Evolutionary conservation across 2,888 invertebrate genomes (phyloP), one percentile per base, ranked within the genome.

Genomic region (Dendrolimus pini): DNA sequence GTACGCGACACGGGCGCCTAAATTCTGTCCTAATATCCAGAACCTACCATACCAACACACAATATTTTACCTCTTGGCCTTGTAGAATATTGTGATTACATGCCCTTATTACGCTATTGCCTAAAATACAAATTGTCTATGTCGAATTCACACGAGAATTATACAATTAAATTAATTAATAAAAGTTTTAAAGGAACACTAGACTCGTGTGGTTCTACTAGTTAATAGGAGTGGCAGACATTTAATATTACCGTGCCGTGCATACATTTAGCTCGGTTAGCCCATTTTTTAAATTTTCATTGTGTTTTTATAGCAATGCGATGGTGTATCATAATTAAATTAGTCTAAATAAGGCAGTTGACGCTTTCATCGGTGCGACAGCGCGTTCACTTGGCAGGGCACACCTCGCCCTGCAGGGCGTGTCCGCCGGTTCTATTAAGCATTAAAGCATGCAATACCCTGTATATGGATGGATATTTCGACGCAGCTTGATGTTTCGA

Each of bases 371-470:
- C 60, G 64, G 60, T 56, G 59, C 55, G 52, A 55, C 59, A 58
- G 59, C 54, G 57, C 55, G 59, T 56, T 42, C 42, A 12, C 55
- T 55, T 60, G 54, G 58, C 59, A 56, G 63, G 75, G 65, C 73
- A 67, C 74, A 68, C 74, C 75, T 70, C 64, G 61, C 60, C 66
- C 59, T 55, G 53, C 60, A 65, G 71, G 78, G 78, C 60, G 79
- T 74, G 79, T 61, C 70, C 61, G 56, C 62, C 61, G 63, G 64
- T 67, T 64, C 55, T 54, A 55, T 14, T 53, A 9, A 14, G 9
- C 12, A 47, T 47, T 41, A 30, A 47, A 57, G 58, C 58, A 61
- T 61, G 63, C 62, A 62, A 56, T 59, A 60, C 55, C 57, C 41
- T 56, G 59, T 60, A 62, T 63, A 62, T 58, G 56, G 41, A 62